Base-by-base conservation (phyloP, 2,888 invertebrate species). In the Amaurobius ferox region DNA sequence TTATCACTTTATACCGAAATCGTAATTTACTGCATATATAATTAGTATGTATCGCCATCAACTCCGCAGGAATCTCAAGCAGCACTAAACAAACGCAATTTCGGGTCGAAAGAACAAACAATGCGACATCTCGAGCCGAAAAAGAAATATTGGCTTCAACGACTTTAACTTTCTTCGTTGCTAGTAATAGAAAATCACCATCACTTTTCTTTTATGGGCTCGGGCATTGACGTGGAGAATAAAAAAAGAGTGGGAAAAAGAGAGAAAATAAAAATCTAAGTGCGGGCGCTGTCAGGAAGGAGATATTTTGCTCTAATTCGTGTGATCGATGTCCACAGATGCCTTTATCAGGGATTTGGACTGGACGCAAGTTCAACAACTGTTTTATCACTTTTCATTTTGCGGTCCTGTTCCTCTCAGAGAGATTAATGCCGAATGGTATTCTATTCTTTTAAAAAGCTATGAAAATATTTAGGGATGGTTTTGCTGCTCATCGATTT, bases 361-460 rank as follows among this genome's bases (percentile, higher is more conserved):
- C 55, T 55, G 55, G 55, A 55, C 55, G 23, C 55, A 55, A 55
- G 55, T 55, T 55, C 55, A 55, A 55, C 55, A 55, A 55, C 55
- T 55, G 55, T 55, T 55, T 55, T 55, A 55, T 55, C 55, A 55
- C 55, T 55, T 55, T 55, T 55, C 55, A 55, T 55, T 55, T 55
- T 55, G 55, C 11, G 55, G 55, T 55, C 23, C 55, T 23, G 23
- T 55, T 55, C 23, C 23, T 55, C 3, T 23, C 19, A 55, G 3
- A 5, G 55, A 55, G 55, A 55, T 55, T 55, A 55, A 55, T 55
- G 55, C 23, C 35, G 35, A 7, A 35, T 35, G n/a, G 9, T 55
- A 7, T 23, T 3, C 23, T 23, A 7, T 23, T 16, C 16, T 3
- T 11, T 1, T 23, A 1, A 5, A 23, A 55, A 23, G 5, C 19